A percentile compares a stretch with the other conserved stretches of the same genome.
These are phyloP conservation scores for Carassius gibelio DNA, from an alignment of 2,113 vertebrate genomes.

Conservation along the genomic window DNA sequence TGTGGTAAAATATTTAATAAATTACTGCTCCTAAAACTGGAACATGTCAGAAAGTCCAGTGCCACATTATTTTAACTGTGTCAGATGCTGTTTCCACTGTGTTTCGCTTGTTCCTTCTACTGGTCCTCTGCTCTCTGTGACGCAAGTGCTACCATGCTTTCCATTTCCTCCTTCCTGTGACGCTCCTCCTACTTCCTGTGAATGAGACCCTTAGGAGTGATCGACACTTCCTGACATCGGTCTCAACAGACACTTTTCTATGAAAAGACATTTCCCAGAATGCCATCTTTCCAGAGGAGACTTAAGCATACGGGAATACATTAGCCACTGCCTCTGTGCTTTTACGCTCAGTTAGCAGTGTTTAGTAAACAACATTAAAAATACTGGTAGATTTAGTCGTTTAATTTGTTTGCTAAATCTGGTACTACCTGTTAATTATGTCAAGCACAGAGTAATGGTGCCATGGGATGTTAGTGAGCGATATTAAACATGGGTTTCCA, in stretches of 20 bases:
- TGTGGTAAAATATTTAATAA: not conserved
- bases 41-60: constrained; percentile 26
- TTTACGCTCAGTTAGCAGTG: not conserved
- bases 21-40: constrained; percentile 2
- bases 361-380: not conserved
- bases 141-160: constrained; percentile 17
- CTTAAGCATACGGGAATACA: not conserved
- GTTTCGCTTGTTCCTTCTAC: not conserved
- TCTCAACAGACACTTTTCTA: not conserved
- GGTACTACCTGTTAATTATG: not conserved
- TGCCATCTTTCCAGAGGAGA: not conserved
- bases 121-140: constrained; percentile 9
- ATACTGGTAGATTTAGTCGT: not conserved
- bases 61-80: not conserved
- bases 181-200: constrained; percentile 42
- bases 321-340: not conserved
- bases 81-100: constrained; percentile 1
- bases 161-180: constrained; percentile 43
- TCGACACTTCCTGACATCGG: constrained; percentile 32
- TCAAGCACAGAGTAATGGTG: not conserved
- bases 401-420: not conserved
- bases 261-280: not conserved
- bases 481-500: not conserved
- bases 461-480: not conserved
- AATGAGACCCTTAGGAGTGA: constrained; percentile 16